Conservation (phyloP, 2,888 invertebrate genomes). For the Pollenia amentaria region DNA sequence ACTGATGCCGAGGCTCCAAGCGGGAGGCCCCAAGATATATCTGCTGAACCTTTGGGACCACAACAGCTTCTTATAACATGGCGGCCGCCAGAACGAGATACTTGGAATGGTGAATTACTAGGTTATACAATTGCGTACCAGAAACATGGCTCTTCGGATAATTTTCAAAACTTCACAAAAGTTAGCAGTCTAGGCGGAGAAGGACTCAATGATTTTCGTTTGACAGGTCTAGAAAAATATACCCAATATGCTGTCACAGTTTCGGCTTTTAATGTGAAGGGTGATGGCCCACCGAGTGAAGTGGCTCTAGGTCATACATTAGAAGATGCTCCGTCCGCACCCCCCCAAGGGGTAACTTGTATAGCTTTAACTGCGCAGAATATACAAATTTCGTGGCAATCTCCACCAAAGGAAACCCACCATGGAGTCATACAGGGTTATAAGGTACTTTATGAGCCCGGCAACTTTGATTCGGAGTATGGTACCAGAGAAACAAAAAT, state of each 20-base stretch:
- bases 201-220: conserved; percentile 86
- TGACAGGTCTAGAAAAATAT: conserved; percentile 90
- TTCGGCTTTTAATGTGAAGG: conserved; percentile 92
- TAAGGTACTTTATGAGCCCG: conserved; percentile 89
- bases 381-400: conserved; percentile 89
- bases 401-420: conserved; percentile 87
- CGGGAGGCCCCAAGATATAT: conserved; percentile 89
- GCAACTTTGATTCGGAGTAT: conserved; percentile 81
- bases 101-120: conserved; percentile 90
- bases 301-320: conserved; percentile 85
- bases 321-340: conserved; percentile 88
- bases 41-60: conserved; percentile 88
- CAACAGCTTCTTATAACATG: conserved; percentile 90
- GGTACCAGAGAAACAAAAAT: conserved; percentile 85
- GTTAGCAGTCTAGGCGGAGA: conserved; percentile 85
- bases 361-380: conserved; percentile 89
- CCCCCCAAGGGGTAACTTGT: conserved; percentile 89
- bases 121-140: conserved; percentile 88
- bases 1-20: conserved; percentile 88
- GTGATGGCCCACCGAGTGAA: conserved; percentile 90
- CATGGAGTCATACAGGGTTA: conserved; percentile 91
- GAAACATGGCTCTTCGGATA: conserved; percentile 84
- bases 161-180: conserved; percentile 81
- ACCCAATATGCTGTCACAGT: conserved; percentile 92
- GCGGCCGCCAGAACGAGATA: conserved; percentile 90